These are phyloP conservation scores for Tetramorium bicarinatum DNA, from an alignment of 2,888 invertebrate genomes.

Conservation along the genomic window DNA sequence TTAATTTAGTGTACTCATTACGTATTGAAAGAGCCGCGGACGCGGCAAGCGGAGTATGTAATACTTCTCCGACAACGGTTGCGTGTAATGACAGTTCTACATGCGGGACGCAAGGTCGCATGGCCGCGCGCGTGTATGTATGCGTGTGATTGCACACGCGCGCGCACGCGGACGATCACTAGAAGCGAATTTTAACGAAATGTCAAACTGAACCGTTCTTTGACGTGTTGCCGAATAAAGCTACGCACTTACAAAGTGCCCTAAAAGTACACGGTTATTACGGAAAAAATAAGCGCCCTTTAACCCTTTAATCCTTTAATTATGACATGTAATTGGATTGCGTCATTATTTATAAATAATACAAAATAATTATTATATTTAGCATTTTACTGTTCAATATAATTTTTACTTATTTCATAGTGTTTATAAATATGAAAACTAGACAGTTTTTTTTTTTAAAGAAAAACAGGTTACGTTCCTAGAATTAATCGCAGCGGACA, in stretches of 20 bases:
- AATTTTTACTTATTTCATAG: not conserved
- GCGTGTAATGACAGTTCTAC: constrained; percentile 78
- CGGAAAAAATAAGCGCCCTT: not conserved
- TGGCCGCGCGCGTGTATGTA: not conserved
- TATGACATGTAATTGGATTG: not conserved
- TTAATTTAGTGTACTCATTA: constrained; percentile 82
- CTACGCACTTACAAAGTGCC: not conserved
- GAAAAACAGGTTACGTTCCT: constrained; percentile 12
- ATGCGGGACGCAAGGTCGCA: constrained; percentile 72
- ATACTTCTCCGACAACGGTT: constrained; percentile 73
- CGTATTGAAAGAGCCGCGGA: constrained; percentile 73
- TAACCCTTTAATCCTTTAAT: not conserved
- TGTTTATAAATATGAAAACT: not conserved
- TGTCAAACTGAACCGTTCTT: not conserved
- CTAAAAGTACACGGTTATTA: not conserved
- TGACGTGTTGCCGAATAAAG: constrained; percentile 1
- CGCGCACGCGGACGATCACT: constrained; percentile 13
- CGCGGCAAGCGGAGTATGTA: constrained; percentile 68
- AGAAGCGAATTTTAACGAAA: constrained; percentile 57
- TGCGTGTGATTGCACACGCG: not conserved
- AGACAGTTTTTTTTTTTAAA: not conserved
- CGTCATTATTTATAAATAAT: not conserved
- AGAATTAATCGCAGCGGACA: constrained; percentile 3
- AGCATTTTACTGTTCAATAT: not conserved
- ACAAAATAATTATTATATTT: not conserved